Percentiles rank a stretch among this genome's conserved stretches.
These are phyloP conservation scores for Callospermophilus lateralis DNA, from an alignment of 2,113 vertebrate species.

Conservation along the genomic window DNA sequence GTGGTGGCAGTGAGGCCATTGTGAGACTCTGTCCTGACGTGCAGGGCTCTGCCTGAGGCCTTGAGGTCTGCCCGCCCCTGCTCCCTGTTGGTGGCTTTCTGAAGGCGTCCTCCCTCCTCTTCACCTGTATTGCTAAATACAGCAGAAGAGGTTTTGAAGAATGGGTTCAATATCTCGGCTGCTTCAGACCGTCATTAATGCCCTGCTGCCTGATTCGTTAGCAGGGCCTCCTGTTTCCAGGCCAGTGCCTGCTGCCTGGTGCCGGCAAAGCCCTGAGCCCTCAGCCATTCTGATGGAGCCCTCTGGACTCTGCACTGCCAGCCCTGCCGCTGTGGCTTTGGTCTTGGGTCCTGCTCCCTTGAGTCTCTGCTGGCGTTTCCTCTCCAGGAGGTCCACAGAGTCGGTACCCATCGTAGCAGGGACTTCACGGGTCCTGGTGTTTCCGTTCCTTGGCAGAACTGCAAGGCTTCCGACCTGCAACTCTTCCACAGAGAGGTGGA, in stretches of 20 bases:
- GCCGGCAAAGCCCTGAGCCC: neutral
- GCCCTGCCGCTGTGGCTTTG: neutral
- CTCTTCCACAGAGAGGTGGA: neutral
- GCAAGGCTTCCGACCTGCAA: neutral
- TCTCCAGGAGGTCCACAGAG: neutral
- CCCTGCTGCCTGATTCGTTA: constrained; percentile 39
- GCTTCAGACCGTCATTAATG: constrained; percentile 36
- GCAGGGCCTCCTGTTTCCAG: neutral
- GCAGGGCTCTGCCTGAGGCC: neutral
- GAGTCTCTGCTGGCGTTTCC: neutral
- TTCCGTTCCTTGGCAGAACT: neutral
- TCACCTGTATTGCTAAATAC: neutral
- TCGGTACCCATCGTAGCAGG: neutral
- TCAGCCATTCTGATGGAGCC: neutral
- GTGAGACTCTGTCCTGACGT: neutral
- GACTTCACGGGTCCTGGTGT: neutral
- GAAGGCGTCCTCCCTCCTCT: neutral
- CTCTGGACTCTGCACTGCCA: too few species aligned
- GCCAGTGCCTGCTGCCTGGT: neutral
- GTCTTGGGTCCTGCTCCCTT: neutral
- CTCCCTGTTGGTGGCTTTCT: neutral
- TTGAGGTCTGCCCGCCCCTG: too few species aligned
- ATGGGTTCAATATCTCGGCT: constrained; percentile 55
- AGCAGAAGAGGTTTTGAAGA: constrained; percentile 51
- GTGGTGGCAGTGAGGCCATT: neutral